phyloP scores from a whole-genome alignment of 2,113 vertebrate species.

The Neofelis nebulosa region DNA sequence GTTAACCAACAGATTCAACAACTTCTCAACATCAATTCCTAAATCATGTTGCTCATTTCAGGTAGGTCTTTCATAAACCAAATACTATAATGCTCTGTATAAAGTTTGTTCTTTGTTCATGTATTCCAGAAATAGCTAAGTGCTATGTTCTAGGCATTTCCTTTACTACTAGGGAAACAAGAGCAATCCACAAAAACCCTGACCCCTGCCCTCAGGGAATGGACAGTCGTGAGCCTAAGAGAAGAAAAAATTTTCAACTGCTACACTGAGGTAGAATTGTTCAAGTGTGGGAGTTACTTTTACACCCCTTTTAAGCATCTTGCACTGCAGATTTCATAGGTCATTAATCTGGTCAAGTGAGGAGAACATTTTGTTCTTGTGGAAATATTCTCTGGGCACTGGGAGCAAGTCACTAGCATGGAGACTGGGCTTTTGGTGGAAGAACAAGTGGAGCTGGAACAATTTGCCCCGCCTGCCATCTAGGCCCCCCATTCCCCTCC shows the following conservation, averaged over 20 bases:
- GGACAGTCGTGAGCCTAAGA: background rate
- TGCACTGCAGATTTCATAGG: conserved; percentile 50
- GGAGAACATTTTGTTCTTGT: conserved; percentile 64
- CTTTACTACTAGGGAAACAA: background rate
- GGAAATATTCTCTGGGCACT: conserved; percentile 31
- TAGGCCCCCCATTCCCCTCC: background rate
- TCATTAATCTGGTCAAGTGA: conserved; percentile 52
- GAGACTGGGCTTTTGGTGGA: background rate
- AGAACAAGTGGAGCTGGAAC: background rate
- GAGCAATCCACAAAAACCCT: background rate
- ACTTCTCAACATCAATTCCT: background rate
- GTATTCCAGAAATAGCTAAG: background rate
- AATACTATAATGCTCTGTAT: background rate
- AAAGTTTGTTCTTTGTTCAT: background rate
- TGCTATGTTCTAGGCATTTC: background rate
- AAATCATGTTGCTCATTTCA: conserved; percentile 1
- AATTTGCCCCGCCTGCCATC: background rate
- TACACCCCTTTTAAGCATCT: background rate
- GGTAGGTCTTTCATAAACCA: background rate
- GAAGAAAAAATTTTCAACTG: background rate
- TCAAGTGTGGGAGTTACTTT: background rate
- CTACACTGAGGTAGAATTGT: background rate
- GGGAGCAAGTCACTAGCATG: background rate
- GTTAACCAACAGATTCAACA: background rate
- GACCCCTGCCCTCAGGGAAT: background rate